Evolutionary conservation across 2,888 invertebrate species (phyloP).

Genomic region (Habrosyne pyritoides): DNA sequence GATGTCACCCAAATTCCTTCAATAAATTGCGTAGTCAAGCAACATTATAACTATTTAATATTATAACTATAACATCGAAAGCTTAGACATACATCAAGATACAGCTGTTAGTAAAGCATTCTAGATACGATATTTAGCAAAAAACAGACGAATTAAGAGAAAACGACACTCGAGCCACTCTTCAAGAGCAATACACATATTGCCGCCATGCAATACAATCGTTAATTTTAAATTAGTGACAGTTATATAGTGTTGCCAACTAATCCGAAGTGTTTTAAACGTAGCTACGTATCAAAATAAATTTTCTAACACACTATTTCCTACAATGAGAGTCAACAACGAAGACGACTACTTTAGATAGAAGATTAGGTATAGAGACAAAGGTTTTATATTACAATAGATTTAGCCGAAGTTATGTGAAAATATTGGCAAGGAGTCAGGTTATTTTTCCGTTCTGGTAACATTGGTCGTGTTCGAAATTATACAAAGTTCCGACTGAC

Average conservation of each 20-base stretch:
- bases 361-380: conserved; percentile 47
- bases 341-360: conserved; percentile 64
- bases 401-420: background rate
- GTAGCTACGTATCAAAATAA: conserved; percentile 78
- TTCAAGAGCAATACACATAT: conserved; percentile 61
- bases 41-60: conserved; percentile 49
- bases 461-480: conserved; percentile 60
- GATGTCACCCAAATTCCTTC: conserved; percentile 82
- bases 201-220: conserved; percentile 52
- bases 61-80: conserved; percentile 73
- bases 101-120: conserved; percentile 48
- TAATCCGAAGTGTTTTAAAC: conserved; percentile 49
- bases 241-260: conserved; percentile 56
- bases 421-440: conserved; percentile 18
- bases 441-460: conserved; percentile 16
- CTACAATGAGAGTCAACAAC: conserved; percentile 79
- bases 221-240: conserved; percentile 77
- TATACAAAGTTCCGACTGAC: conserved; percentile 51
- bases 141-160: conserved; percentile 61
- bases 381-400: conserved; percentile 11
- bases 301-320: conserved; percentile 63
- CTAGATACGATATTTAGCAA: conserved; percentile 38
- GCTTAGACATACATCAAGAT: conserved; percentile 59
- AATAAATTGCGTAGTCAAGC: conserved; percentile 63
- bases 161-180: conserved; percentile 72